Conservation (phyloP, 2,797 vertebrate genomes). For the Arrhamphus sclerolepis region DNA sequence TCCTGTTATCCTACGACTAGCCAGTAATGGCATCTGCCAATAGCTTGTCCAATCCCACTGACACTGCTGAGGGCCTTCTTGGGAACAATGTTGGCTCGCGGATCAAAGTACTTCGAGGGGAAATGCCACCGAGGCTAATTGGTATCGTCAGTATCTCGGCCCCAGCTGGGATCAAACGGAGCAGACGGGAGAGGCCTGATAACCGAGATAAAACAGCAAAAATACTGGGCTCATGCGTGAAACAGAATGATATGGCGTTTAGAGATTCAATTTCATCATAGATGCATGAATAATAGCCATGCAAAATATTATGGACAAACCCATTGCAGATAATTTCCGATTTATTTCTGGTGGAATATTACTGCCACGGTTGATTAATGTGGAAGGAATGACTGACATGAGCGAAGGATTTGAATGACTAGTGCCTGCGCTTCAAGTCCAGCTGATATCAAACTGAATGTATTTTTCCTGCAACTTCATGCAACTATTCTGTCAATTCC, state of each 20-base stretch:
- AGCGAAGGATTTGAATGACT: constrained; percentile 16
- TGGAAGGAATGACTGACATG: constrained; percentile 53
- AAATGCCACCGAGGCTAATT: constrained; percentile 61
- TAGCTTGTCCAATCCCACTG: constrained; percentile 41
- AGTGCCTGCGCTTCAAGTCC: constrained; percentile 1
- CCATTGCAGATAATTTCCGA: constrained; percentile 63
- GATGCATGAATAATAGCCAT: constrained; percentile 59
- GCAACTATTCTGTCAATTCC: constrained; percentile 4
- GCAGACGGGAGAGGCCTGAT: constrained; percentile 36
- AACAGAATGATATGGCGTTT: constrained; percentile 64
- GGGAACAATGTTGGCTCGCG: constrained; percentile 52
- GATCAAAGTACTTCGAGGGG: constrained; percentile 57
- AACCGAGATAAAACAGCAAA: constrained; percentile 45
- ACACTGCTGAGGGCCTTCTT: constrained; percentile 17
- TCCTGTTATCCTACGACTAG: constrained; percentile 45
- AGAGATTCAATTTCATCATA: constrained; percentile 63
- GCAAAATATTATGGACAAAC: constrained; percentile 52
- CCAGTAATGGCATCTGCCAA: constrained; percentile 59
- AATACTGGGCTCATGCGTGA: constrained; percentile 45
- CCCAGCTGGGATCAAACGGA: constrained; percentile 63
- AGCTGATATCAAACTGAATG: background rate
- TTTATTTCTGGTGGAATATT: constrained; percentile 63
- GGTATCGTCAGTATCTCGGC: constrained; percentile 58
- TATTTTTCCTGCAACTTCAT: background rate
- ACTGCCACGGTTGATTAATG: constrained; percentile 60